Percentiles rank a stretch among this genome's conserved stretches.
Conservation (phyloP, 2,113 vertebrate species). For the Platycercus adscitus region DNA sequence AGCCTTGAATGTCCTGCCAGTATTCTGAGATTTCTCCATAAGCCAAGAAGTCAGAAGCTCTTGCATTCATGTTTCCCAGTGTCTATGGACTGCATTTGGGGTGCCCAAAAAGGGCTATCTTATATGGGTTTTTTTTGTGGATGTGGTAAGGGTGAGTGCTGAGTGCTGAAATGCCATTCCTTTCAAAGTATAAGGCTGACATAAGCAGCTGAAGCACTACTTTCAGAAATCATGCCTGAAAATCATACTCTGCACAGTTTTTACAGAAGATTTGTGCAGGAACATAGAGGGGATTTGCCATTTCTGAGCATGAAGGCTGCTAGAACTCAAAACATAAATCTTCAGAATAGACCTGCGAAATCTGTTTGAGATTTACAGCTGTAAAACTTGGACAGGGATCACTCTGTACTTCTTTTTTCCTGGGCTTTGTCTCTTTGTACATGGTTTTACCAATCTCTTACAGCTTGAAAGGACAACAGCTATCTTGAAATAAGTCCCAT, state of each 20-base stretch:
- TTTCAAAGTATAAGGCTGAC: neutral
- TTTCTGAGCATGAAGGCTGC: neutral
- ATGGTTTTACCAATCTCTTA: neutral
- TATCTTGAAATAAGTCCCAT: neutral
- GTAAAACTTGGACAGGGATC: neutral
- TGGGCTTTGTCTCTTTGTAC: neutral
- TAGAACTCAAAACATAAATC: neutral
- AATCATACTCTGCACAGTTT: neutral
- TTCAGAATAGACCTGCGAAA: neutral
- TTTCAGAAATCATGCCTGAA: neutral
- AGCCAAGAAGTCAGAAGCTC: accelerated
- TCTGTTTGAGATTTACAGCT: neutral
- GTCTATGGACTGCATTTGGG: no score
- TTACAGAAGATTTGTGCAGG: neutral
- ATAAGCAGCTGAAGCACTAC: neutral
- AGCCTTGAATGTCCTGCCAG: neutral
- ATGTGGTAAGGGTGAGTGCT: neutral
- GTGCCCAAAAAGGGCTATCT: neutral
- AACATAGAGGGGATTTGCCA: neutral
- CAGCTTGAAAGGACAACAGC: neutral
- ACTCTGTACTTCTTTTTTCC: neutral
- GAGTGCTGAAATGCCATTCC: neutral
- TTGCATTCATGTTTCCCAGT: neutral
- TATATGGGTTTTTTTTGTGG: neutral
- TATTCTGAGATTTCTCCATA: neutral